Conservation (phyloP, 2,888 invertebrate species). For the Tridacna gigas region DNA sequence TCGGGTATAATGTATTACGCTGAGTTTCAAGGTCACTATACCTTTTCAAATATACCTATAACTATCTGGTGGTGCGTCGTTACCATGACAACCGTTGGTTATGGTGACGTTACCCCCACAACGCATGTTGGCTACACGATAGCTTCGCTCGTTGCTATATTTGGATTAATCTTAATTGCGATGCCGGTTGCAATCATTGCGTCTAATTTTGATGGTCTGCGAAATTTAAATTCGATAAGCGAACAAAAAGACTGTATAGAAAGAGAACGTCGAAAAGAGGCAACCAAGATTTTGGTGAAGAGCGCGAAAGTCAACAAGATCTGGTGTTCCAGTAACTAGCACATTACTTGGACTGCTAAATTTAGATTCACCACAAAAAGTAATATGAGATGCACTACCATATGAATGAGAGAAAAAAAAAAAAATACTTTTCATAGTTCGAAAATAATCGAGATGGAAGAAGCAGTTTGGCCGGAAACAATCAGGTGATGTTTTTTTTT, state of each 20-base stretch:
- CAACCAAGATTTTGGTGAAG: neutral
- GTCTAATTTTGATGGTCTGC: slow-evolving; percentile 70
- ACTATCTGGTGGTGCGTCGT: slow-evolving; percentile 78
- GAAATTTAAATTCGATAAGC: slow-evolving; percentile 52
- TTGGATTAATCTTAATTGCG: slow-evolving; percentile 68
- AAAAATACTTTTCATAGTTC: too few relatives aligned
- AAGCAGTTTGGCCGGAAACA: too few relatives aligned
- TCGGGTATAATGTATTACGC: slow-evolving; percentile 75
- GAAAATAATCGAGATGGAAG: too few relatives aligned
- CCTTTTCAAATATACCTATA: slow-evolving; percentile 70
- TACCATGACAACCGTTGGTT: slow-evolving; percentile 80
- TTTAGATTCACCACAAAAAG: too few relatives aligned
- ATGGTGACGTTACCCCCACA: slow-evolving; percentile 71
- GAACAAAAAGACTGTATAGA: slow-evolving; percentile 2
- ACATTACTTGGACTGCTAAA: too few relatives aligned
- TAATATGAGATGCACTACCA: too few relatives aligned
- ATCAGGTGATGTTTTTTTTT: too few relatives aligned
- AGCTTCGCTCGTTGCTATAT: slow-evolving; percentile 66
- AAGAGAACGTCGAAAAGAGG: neutral
- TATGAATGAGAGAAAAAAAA: too few relatives aligned
- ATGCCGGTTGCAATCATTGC: slow-evolving; percentile 75
- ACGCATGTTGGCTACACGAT: slow-evolving; percentile 64
- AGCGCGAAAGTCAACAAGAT: neutral
- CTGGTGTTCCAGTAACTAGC: neutral
- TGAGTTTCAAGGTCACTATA: slow-evolving; percentile 54